Evolutionary conservation across 2,113 vertebrate species (phyloP).

Genomic region (Colossoma macropomum): DNA sequence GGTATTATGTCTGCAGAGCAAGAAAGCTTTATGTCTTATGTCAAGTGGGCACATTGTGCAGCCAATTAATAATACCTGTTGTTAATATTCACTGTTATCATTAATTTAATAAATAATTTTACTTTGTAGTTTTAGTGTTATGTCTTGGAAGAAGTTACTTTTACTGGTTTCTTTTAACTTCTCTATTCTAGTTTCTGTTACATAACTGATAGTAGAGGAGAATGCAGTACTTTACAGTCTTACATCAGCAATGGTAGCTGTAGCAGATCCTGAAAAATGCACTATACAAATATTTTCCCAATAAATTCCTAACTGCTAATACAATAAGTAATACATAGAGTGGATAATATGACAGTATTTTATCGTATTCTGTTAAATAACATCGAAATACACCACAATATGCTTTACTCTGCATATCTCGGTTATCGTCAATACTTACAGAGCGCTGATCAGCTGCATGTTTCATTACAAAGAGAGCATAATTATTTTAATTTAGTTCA

Average conservation of each 20-base stretch:
- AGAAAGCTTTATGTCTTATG: not conserved
- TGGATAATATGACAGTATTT: not conserved
- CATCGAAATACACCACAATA: no score
- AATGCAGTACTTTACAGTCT: not conserved
- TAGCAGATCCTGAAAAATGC: not conserved
- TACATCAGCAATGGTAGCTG: not conserved
- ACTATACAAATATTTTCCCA: not conserved
- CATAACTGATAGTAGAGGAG: not conserved
- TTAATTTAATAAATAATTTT: slow-evolving; percentile 52
- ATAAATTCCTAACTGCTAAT: no score
- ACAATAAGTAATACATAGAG: no score
- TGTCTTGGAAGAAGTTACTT: not conserved
- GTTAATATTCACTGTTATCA: not conserved
- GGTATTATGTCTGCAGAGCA: not conserved
- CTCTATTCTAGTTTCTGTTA: not conserved
- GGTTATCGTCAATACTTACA: no score
- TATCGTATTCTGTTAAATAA: no score
- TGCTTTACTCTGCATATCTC: no score
- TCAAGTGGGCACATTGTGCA: not conserved
- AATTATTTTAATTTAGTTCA: no score
- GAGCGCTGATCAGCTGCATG: no score
- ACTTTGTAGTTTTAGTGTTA: not conserved
- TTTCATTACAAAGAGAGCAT: no score
- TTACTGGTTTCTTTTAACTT: not conserved
- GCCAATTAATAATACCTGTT: not conserved